phyloP scores from a whole-genome alignment of 2,797 vertebrate genomes.

The Argentina silus region DNA sequence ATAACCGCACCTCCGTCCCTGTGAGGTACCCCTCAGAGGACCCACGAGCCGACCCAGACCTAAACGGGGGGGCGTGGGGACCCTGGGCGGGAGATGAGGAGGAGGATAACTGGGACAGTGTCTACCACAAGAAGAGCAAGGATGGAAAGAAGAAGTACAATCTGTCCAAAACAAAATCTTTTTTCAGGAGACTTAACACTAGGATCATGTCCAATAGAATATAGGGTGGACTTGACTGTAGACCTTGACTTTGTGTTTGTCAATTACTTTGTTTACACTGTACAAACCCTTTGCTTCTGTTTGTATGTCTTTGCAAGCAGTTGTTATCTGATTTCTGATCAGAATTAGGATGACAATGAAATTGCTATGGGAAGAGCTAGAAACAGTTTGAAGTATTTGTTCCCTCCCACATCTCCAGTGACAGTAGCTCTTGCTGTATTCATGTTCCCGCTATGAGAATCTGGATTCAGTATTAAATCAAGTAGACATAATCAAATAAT shows the following conservation, averaged over 20 bases:
- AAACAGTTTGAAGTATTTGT: background rate
- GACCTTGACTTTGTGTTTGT: background rate
- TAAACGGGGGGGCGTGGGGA: conserved; percentile 94
- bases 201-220: conserved; percentile 94
- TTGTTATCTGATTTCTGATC: background rate
- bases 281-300: background rate
- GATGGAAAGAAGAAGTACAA: conserved; percentile 90
- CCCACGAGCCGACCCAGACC: conserved; percentile 87
- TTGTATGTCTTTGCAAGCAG: background rate
- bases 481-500: background rate
- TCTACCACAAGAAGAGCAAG: conserved; percentile 74
- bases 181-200: conserved; percentile 92
- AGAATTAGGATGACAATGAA: background rate
- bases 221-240: conserved; percentile 59
- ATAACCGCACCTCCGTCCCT: conserved; percentile 91
- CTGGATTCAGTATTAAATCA: background rate
- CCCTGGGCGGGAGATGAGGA: conserved; percentile 93
- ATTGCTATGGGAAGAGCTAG: background rate
- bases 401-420: background rate
- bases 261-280: background rate
- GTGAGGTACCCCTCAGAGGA: conserved; percentile 95
- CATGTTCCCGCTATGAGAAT: background rate
- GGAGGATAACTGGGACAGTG: conserved; percentile 74
- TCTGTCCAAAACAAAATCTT: conserved; percentile 88
- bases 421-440: background rate